A percentile compares a stretch with the other conserved stretches of the same genome.
phyloP scores from a whole-genome alignment of 2,113 vertebrate genomes.

The Psilopogon haemacephalus region DNA sequence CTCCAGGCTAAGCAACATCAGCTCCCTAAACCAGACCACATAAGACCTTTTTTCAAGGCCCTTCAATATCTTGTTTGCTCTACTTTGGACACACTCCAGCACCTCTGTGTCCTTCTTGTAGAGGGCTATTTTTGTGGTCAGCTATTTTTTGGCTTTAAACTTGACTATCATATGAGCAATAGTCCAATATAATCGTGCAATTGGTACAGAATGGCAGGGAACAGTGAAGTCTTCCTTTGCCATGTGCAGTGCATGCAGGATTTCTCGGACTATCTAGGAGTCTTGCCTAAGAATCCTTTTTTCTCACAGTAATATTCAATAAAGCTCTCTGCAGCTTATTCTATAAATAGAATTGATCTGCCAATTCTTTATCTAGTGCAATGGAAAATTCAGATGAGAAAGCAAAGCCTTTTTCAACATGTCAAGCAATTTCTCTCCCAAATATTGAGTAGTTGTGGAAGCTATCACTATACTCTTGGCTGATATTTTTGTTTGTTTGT shows the following conservation, averaged over 20 bases:
- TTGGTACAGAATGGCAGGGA: neutral
- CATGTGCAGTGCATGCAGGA: neutral
- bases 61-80: no score
- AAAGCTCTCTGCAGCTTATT: neutral
- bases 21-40: no score
- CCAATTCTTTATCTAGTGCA: neutral
- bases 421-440: neutral
- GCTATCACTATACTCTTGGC: neutral
- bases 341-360: constrained; percentile 25
- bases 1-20: no score
- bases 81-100: no score
- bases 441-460: neutral
- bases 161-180: neutral
- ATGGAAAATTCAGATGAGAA: constrained; percentile 18
- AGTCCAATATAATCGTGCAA: neutral
- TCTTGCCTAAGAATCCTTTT: neutral
- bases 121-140: neutral
- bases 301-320: neutral
- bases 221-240: neutral
- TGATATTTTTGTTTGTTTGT: constrained; percentile 22
- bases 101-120: no score
- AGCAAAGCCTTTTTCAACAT: neutral
- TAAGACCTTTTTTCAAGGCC: no score
- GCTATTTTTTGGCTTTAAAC: neutral
- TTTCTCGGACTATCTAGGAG: neutral